A percentile compares a stretch with the other conserved stretches of the same genome.
Conservation (phyloP, 2,888 invertebrate species). For the Oscheius sp. region DNA sequence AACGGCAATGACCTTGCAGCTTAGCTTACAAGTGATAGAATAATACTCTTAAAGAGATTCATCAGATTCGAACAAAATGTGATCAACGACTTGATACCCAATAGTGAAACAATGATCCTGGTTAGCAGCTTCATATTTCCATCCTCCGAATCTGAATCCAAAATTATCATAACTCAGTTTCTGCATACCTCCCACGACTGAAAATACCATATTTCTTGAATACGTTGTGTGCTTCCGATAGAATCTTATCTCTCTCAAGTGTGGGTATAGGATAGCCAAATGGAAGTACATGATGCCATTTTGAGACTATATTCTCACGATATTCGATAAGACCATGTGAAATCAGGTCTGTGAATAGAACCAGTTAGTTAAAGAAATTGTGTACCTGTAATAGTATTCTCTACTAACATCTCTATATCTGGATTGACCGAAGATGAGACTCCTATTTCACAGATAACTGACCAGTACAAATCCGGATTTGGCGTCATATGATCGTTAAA, state of each 20-base stretch:
- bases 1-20: constrained; percentile 2
- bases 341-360: constrained; percentile 39
- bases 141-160: constrained; percentile 57
- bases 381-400: constrained; percentile 39
- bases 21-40: not conserved
- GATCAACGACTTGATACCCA: constrained; percentile 49
- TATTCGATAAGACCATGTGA: constrained; percentile 37
- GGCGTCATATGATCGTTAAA: constrained; percentile 58
- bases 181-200: constrained; percentile 49
- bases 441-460: constrained; percentile 61
- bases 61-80: constrained; percentile 35
- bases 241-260: constrained; percentile 43
- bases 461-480: constrained; percentile 51
- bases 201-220: constrained; percentile 50
- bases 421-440: constrained; percentile 34
- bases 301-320: constrained; percentile 36
- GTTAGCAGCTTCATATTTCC: constrained; percentile 64
- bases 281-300: constrained; percentile 47
- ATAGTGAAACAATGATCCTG: constrained; percentile 62
- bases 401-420: constrained; percentile 36
- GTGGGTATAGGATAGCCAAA: constrained; percentile 63
- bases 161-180: not conserved
- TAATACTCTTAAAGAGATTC: constrained; percentile 31
- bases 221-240: constrained; percentile 39
- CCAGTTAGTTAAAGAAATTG: not conserved